Percentiles rank a stretch among this genome's conserved stretches.
Evolutionary conservation across 2,888 invertebrate species (phyloP).

Genomic region (Venusia cambrica): DNA sequence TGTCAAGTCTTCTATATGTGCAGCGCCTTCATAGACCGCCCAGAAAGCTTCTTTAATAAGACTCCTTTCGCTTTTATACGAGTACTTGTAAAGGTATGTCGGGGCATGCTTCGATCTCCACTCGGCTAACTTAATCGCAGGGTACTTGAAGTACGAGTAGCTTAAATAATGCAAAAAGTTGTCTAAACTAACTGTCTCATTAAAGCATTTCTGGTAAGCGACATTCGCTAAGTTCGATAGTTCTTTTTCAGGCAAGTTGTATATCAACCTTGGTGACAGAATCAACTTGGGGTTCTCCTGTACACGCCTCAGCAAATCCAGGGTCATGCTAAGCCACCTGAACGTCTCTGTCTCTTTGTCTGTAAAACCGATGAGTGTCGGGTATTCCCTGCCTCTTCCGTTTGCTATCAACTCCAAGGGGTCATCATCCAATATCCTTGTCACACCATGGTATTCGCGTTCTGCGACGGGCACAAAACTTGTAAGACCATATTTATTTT

Average conservation of each 20-base stretch:
- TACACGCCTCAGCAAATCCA: conserved; percentile 16
- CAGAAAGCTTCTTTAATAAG: conserved; percentile 45
- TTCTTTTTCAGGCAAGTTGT: conserved; percentile 8
- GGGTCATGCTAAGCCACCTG: conserved; percentile 9
- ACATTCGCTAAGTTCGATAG: conserved; percentile 10
- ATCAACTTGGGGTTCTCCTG: conserved; percentile 19
- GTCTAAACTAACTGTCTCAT: conserved; percentile 24
- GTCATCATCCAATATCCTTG: conserved; percentile 30
- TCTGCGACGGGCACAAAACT: conserved; percentile 34
- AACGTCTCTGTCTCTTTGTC: conserved; percentile 22
- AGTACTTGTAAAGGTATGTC: conserved; percentile 64
- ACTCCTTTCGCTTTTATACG: conserved; percentile 59
- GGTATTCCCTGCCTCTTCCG: conserved; percentile 31
- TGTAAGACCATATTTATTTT: conserved; percentile 7
- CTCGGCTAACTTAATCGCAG: conserved; percentile 27
- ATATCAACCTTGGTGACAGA: conserved; percentile 19
- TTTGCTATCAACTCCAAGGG: conserved; percentile 31
- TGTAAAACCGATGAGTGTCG: conserved; percentile 25
- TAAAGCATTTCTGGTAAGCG: conserved; percentile 24
- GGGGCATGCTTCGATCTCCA: conserved; percentile 38
- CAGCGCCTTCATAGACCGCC: conserved; percentile 43
- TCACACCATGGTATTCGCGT: conserved; percentile 20
- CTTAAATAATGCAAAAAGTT: conserved; percentile 20
- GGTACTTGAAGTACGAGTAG: conserved; percentile 30
- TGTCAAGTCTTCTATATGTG: conserved; percentile 67